Evolutionary conservation across 1,140 invertebrate genomes (phyloP).

Genomic region (Hyles vespertilio): DNA sequence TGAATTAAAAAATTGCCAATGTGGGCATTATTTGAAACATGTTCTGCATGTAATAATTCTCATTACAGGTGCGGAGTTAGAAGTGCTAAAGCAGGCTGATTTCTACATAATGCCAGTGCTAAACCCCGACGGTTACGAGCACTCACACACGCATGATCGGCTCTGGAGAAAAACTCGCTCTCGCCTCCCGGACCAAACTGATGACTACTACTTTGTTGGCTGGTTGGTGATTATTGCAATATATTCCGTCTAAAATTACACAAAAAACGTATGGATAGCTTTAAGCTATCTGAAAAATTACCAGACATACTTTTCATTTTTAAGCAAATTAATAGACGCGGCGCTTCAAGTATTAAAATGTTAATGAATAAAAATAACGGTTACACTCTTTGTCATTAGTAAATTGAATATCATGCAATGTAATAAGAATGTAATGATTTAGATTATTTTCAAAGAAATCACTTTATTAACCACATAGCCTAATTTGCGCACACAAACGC

Average conservation of each 20-base stretch:
- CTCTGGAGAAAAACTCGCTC: constrained; percentile 89
- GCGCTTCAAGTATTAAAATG: background rate
- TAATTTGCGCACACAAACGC: too few species aligned
- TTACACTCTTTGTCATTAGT: too few species aligned
- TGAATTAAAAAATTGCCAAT: background rate
- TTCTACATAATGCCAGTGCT: constrained; percentile 87
- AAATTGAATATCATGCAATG: too few species aligned
- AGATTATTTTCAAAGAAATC: too few species aligned
- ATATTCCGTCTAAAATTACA: too few species aligned
- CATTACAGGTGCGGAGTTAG: constrained; percentile 60
- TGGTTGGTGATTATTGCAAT: constrained; percentile 43
- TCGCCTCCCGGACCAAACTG: constrained; percentile 65
- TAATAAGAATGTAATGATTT: too few species aligned
- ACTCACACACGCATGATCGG: constrained; percentile 82
- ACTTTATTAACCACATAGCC: too few species aligned
- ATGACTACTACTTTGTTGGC: constrained; percentile 57
- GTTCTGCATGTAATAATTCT: constrained; percentile 3
- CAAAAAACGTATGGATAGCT: too few species aligned
- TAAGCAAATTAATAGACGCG: background rate
- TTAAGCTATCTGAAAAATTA: too few species aligned
- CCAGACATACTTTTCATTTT: background rate
- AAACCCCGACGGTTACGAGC: constrained; percentile 91
- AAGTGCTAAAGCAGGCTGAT: constrained; percentile 80
- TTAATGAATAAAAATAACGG: too few species aligned
- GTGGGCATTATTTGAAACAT: constrained; percentile 2